Conservation (phyloP, 2,888 invertebrate genomes). For the Tinea pellionella region DNA sequence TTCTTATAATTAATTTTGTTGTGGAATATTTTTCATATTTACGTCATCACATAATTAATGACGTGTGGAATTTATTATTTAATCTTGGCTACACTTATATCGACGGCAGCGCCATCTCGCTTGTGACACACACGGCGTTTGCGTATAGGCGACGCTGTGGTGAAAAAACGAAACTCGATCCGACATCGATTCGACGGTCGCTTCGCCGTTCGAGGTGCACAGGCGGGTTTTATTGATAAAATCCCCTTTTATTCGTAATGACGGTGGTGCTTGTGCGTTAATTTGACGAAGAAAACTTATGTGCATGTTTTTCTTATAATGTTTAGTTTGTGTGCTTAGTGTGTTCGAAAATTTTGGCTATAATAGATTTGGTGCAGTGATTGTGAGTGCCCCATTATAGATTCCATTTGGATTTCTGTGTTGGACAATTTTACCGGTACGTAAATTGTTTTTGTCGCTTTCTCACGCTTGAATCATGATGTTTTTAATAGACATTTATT, state of each 20-base stretch:
- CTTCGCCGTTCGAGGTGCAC: conserved; percentile 44
- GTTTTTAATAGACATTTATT: background rate
- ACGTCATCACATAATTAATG: background rate
- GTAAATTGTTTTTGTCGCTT: background rate
- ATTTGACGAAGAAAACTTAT: conserved; percentile 39
- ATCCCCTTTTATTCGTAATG: conserved; percentile 49
- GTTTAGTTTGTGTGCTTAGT: conserved; percentile 60
- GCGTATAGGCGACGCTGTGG: conserved; percentile 25
- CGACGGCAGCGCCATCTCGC: conserved; percentile 36
- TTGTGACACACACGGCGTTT: conserved; percentile 15
- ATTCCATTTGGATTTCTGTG: background rate
- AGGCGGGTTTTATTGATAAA: conserved; percentile 45
- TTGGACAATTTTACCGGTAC: conserved; percentile 6
- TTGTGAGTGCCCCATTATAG: conserved; percentile 1
- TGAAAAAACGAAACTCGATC: conserved; percentile 41
- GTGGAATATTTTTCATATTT: too few relatives aligned
- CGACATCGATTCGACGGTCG: conserved; percentile 47
- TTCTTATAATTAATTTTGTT: too few relatives aligned
- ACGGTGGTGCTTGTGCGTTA: conserved; percentile 61
- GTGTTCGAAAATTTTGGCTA: conserved; percentile 21
- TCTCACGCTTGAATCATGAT: background rate
- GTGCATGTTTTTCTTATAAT: conserved; percentile 51
- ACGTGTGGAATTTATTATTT: background rate
- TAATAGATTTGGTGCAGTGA: conserved; percentile 7
- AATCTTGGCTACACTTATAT: conserved; percentile 25